phyloP scores from a whole-genome alignment of 2,888 invertebrate species.

The Steinernema carpocapsae region DNA sequence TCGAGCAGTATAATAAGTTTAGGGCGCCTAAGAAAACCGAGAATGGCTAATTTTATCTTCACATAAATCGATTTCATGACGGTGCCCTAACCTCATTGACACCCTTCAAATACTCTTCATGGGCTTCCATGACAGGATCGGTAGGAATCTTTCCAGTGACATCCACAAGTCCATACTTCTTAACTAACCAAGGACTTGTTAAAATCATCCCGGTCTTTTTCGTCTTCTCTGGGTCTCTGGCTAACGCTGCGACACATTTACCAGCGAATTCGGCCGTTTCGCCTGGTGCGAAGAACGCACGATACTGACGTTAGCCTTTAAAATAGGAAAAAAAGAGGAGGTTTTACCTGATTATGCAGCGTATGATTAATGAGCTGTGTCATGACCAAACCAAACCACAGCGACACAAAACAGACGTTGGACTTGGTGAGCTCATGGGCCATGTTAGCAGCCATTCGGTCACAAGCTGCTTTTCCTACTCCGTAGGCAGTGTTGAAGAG shows the following conservation, averaged over 20 bases:
- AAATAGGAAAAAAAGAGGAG: background rate
- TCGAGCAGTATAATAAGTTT: too few relatives aligned
- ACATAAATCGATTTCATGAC: too few relatives aligned
- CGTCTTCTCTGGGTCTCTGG: conserved; percentile 66
- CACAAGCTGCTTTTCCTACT: conserved; percentile 69
- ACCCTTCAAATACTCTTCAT: too few relatives aligned
- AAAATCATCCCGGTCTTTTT: conserved; percentile 69
- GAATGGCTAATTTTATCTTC: too few relatives aligned
- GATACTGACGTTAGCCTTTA: too few relatives aligned
- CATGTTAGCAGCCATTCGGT: conserved; percentile 70
- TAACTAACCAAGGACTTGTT: conserved; percentile 69
- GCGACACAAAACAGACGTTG: conserved; percentile 69
- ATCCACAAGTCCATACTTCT: conserved; percentile 70
- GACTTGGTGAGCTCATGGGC: conserved; percentile 68
- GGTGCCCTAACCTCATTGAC: too few relatives aligned
- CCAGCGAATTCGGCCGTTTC: conserved; percentile 66
- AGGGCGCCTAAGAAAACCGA: too few relatives aligned
- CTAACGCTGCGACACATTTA: conserved; percentile 61
- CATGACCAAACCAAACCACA: conserved; percentile 71
- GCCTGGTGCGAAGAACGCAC: conserved; percentile 50
- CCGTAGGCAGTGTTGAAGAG: conserved; percentile 70
- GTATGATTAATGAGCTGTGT: conserved; percentile 68
- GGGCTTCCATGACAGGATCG: too few relatives aligned
- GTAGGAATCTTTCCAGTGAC: too few relatives aligned
- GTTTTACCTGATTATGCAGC: background rate